These are phyloP conservation scores for Procambarus virginalis DNA, from an alignment of 1,140 invertebrate genomes.

Conservation along the genomic window DNA sequence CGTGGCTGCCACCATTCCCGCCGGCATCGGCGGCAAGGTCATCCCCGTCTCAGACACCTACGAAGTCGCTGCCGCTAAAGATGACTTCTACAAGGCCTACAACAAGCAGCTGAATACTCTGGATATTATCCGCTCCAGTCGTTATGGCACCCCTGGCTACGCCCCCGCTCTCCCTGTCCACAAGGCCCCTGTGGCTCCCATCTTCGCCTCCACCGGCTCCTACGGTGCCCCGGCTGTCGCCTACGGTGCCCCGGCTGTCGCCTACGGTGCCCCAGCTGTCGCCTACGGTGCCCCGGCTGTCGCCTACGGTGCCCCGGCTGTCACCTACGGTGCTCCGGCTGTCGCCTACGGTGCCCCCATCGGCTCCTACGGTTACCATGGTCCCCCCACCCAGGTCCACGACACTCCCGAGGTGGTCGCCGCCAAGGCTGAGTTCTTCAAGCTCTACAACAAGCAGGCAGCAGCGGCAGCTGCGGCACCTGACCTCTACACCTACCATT, in stretches of 20 bases:
- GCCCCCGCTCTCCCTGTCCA: neutral
- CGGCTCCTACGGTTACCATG: neutral
- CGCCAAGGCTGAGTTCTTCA: slow-evolving; percentile 12
- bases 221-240: neutral
- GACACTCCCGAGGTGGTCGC: slow-evolving; percentile 8
- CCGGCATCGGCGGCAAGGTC: neutral
- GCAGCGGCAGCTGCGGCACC: neutral
- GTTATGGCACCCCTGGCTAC: slow-evolving; percentile 7
- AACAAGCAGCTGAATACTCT: neutral
- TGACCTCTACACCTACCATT: neutral
- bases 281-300: neutral
- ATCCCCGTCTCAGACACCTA: neutral
- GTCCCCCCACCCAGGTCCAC: neutral
- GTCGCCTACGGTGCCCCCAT: neutral
- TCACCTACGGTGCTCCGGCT: neutral
- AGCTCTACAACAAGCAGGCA: neutral
- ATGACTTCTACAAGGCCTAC: slow-evolving; percentile 8
- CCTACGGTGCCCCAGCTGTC: neutral
- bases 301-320: neutral
- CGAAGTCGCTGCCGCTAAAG: neutral
- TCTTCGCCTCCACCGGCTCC: neutral
- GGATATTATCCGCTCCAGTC: neutral
- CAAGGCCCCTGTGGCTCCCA: neutral
- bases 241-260: neutral
- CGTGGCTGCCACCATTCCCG: slow-evolving; percentile 13